Evolutionary conservation across 2,113 vertebrate genomes (phyloP).

Genomic region (Mesitornis unicolor): DNA sequence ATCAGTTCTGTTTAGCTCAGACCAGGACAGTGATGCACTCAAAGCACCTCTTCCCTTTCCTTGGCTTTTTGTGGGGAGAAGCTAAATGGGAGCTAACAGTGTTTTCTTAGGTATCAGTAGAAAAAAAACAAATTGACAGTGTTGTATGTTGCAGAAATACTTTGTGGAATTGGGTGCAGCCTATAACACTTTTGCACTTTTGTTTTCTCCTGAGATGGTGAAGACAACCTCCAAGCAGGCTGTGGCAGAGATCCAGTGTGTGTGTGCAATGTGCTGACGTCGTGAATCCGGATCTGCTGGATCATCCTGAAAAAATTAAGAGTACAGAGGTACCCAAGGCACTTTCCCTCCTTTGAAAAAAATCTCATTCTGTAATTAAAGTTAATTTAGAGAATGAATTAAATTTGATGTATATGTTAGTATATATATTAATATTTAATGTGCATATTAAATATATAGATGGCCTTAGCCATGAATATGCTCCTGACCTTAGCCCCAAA

Average conservation of each 20-base stretch:
- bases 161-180: background rate
- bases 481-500: background rate
- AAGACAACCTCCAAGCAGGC: background rate
- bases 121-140: background rate
- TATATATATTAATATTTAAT: background rate
- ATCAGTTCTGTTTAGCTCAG: too few species aligned
- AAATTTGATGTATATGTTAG: background rate
- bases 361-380: background rate
- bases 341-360: background rate
- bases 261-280: rapidly evolving
- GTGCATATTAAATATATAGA: background rate
- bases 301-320: background rate
- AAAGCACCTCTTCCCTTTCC: background rate
- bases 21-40: too few species aligned
- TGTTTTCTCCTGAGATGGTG: background rate
- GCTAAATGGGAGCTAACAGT: background rate
- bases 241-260: background rate
- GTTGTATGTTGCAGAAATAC: background rate
- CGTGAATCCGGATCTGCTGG: background rate
- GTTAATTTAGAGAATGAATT: background rate
- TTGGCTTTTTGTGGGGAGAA: background rate
- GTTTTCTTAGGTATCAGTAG: background rate
- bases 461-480: background rate
- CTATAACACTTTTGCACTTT: background rate
- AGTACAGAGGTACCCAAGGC: background rate